These are phyloP conservation scores for Columba guinea DNA, from an alignment of 2,797 vertebrate genomes.

Conservation along the genomic window DNA sequence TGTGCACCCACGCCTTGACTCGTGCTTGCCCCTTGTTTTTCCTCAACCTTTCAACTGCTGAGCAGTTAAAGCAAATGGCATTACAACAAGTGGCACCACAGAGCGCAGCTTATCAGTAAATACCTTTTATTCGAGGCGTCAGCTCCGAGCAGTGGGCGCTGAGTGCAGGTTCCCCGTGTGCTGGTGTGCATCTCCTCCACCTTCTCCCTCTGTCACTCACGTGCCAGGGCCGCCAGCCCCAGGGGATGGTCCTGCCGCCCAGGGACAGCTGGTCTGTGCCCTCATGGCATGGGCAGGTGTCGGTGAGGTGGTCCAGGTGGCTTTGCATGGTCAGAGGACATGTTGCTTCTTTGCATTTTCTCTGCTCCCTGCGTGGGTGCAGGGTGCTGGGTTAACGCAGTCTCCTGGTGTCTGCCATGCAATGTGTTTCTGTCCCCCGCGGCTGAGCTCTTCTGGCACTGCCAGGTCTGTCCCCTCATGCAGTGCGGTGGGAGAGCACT, in stretches of 20 bases:
- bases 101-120: not conserved
- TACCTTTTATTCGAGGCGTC: not conserved
- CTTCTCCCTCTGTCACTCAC: not conserved
- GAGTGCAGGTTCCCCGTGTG: rapidly evolving
- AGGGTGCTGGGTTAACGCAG: rapidly evolving
- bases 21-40: not conserved
- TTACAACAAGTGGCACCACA: not conserved
- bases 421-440: rapidly evolving
- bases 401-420: not conserved
- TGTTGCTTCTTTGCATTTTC: not conserved
- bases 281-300: rapidly evolving
- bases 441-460: not conserved
- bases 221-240: rapidly evolving
- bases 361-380: rapidly evolving
- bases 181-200: not conserved
- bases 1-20: not conserved
- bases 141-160: not conserved
- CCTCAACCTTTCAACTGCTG: not conserved
- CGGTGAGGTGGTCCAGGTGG: not conserved
- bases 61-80: not conserved
- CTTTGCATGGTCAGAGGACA: rapidly evolving
- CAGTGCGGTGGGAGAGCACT: rapidly evolving
- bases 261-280: rapidly evolving
- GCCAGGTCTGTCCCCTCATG: not conserved
- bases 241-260: rapidly evolving